Evolutionary conservation across 2,797 vertebrate genomes (phyloP).

Genomic region (Benthosema pterotum): DNA sequence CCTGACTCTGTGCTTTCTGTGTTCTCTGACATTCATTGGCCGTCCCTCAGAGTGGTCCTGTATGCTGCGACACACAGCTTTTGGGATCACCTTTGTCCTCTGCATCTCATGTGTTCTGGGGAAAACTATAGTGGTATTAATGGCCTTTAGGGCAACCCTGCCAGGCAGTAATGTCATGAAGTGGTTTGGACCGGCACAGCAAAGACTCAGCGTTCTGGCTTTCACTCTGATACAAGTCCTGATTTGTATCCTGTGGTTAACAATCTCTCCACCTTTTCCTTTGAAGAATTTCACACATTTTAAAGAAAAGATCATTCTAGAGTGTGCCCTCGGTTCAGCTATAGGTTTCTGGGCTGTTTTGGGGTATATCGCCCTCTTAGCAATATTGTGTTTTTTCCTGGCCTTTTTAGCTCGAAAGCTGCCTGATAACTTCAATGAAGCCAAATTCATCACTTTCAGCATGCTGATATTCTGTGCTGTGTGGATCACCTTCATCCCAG

Average conservation of each 20-base stretch:
- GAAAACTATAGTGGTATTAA: conserved; percentile 80
- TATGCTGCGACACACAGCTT: conserved; percentile 80
- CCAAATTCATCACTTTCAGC: conserved; percentile 80
- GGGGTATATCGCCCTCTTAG: conserved; percentile 76
- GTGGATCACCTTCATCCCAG: conserved; percentile 81
- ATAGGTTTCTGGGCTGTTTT: conserved; percentile 78
- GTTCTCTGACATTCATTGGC: conserved; percentile 80
- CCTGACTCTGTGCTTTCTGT: conserved; percentile 79
- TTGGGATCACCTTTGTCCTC: conserved; percentile 80
- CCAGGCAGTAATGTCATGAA: conserved; percentile 75
- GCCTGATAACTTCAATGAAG: conserved; percentile 80
- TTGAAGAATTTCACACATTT: conserved; percentile 68
- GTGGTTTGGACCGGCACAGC: conserved; percentile 78
- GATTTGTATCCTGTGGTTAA: conserved; percentile 78
- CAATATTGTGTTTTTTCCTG: conserved; percentile 75
- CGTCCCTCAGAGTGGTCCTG: conserved; percentile 81
- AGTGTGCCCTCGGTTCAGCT: conserved; percentile 75
- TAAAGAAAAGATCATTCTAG: conserved; percentile 75
- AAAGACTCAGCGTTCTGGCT: conserved; percentile 73
- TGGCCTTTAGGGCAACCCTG: conserved; percentile 78
- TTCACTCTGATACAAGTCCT: conserved; percentile 76
- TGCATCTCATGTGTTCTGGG: conserved; percentile 79
- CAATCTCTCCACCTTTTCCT: conserved; percentile 72
- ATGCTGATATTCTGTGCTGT: conserved; percentile 82
- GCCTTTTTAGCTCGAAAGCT: conserved; percentile 78